Base-by-base conservation (phyloP, 2,888 invertebrate genomes). In the Morpho deidamia region DNA sequence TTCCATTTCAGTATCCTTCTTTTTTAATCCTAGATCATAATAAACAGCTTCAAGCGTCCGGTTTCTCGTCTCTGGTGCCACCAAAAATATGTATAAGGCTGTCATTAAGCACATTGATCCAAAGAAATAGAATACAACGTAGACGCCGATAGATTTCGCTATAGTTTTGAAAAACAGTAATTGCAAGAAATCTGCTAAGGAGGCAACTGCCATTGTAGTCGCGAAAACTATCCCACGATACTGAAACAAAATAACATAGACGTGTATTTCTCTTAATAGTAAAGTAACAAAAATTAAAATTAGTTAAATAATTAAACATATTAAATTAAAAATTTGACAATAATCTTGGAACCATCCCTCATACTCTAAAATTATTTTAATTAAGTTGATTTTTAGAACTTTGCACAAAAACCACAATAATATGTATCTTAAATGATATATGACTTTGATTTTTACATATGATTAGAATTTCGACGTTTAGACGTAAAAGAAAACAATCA, bases 221-320 rank as follows among this genome's bases (percentile, higher is more conserved):
- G 67, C 68, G 10, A 69, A 44, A 1, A 71, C 69, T 40, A 65
- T 61, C 7, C 67, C 67, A 1, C 71, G 68, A 48, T 68, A 70
- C 70, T 71, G 62, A 35, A 66, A 69, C 23, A 23, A 1, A 5
- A 23, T 3, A 23, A 23, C 4, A 23, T 3, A 23, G 5, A 23
- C 23, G 3, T 23, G 2, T 23, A 5, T 5, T 23, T 23, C 5
- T 23, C 4, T 5, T 23, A 2, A 23, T 23, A 23, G 23, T 23
- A 23, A 23, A 3, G 23, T 23, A 23, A 23, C 23, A 23, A 23
- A 37, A 37, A 37, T 7, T 37, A 7, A 37, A 37, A 37, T 37
- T 10, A 37, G 9, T 37, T 37, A 37, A 37, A 7, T 37, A 2
- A 37, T 2, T 37, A 37, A 37, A 37, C 2, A 37, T 8, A 23